Conservation (phyloP, 2,113 vertebrate genomes). For the Sprattus sprattus region DNA sequence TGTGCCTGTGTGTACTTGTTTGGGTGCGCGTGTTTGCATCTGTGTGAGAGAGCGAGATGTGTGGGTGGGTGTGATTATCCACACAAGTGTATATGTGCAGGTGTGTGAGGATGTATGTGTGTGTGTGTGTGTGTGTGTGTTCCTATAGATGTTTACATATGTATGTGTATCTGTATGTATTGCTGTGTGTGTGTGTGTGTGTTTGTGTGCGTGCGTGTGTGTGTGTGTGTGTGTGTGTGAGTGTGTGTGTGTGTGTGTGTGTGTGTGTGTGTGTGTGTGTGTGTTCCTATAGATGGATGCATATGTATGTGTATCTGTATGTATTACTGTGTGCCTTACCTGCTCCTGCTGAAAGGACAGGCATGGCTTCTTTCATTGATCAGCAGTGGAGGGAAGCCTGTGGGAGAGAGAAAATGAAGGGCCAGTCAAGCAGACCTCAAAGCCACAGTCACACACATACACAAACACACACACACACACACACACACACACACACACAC, state of each 20-base stretch:
- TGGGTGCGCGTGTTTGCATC: slow-evolving; percentile 21
- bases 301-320: background rate
- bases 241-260: slow-evolving; percentile 22
- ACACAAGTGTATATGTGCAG: background rate
- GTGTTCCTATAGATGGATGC: slow-evolving; percentile 20
- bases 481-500: background rate
- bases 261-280: background rate
- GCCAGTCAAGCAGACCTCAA: background rate
- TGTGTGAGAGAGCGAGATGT: background rate
- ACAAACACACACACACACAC: background rate
- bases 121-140: background rate
- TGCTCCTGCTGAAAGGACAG: slow-evolving; percentile 88
- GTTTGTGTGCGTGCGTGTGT: slow-evolving; percentile 22
- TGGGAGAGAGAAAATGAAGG: slow-evolving; percentile 13
- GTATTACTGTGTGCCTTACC: slow-evolving; percentile 66
- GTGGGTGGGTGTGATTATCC: background rate
- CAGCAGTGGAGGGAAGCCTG: slow-evolving; percentile 53
- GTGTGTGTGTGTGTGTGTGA: background rate
- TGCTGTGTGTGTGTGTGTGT: background rate
- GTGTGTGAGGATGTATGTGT: background rate
- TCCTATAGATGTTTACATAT: background rate
- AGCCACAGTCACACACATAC: background rate
- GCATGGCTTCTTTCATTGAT: slow-evolving; percentile 83
- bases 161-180: too few relatives aligned
- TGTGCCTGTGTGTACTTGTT: background rate